Evolutionary conservation across 2,888 invertebrate species (phyloP).

Genomic region (Petrolisthes manimaculis): DNA sequence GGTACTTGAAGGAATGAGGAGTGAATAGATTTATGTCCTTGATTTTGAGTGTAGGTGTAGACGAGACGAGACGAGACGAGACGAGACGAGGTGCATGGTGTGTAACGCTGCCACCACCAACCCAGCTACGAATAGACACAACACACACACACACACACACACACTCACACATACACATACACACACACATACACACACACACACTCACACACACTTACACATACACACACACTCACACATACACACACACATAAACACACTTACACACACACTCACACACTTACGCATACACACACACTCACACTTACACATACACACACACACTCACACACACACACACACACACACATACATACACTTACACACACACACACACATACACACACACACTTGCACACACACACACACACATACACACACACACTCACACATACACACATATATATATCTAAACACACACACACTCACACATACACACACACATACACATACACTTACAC

Average conservation of each 20-base stretch:
- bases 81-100: too few relatives aligned
- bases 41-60: neutral
- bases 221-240: neutral
- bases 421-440: neutral
- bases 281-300: neutral
- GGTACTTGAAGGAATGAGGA: neutral
- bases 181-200: constrained; percentile 1
- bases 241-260: neutral
- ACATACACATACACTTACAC: neutral
- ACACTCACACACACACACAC: neutral
- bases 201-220: too few relatives aligned
- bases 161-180: constrained; percentile 6
- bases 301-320: neutral
- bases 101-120: constrained; percentile 3
- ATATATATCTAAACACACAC: neutral
- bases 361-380: constrained; percentile 8
- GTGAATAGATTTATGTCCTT: neutral
- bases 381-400: constrained; percentile 23
- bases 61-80: too few relatives aligned
- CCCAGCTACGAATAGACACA: neutral
- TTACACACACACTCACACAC: neutral
- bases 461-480: neutral
- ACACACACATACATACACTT: neutral
- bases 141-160: constrained; percentile 17
- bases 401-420: neutral